Conservation (phyloP, 2,888 invertebrate species). For the Archips crataeganus region DNA sequence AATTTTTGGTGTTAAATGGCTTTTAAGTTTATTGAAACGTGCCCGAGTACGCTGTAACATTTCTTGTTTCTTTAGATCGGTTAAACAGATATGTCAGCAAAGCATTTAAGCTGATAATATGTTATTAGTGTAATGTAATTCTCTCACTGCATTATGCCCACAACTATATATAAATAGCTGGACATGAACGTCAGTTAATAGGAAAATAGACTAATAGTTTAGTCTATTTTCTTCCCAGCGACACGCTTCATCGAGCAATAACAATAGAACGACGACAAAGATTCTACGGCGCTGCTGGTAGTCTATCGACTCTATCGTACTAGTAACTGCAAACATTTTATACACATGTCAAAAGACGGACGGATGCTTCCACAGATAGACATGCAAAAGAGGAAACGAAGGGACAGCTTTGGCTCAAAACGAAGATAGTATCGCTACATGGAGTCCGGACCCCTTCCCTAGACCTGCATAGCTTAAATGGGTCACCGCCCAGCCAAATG, state of each 20-base stretch:
- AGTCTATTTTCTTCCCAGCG: not conserved
- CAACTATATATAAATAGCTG: not conserved
- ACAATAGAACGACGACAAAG: conserved; percentile 21
- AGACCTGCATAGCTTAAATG: conserved; percentile 38
- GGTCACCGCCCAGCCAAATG: conserved; percentile 32
- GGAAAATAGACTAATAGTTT: not conserved
- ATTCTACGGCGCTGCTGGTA: not conserved
- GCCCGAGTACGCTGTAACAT: not conserved
- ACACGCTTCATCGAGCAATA: conserved; percentile 5
- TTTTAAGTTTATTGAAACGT: conserved; percentile 38
- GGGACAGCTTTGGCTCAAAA: conserved; percentile 15
- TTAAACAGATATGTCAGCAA: not conserved
- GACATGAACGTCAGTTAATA: not conserved
- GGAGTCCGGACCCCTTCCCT: conserved; percentile 24
- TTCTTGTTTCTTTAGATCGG: not conserved
- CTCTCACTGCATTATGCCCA: not conserved
- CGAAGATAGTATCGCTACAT: conserved; percentile 13
- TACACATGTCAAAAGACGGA: not conserved
- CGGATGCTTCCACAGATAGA: conserved; percentile 4
- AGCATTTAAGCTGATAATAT: not conserved
- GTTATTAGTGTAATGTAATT: not conserved
- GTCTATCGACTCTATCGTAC: not conserved
- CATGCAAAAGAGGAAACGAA: conserved; percentile 6
- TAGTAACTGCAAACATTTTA: not conserved
- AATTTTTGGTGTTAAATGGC: conserved; percentile 9